These are phyloP conservation scores for Channa argus DNA, from an alignment of 2,113 vertebrate species.

Conservation along the genomic window DNA sequence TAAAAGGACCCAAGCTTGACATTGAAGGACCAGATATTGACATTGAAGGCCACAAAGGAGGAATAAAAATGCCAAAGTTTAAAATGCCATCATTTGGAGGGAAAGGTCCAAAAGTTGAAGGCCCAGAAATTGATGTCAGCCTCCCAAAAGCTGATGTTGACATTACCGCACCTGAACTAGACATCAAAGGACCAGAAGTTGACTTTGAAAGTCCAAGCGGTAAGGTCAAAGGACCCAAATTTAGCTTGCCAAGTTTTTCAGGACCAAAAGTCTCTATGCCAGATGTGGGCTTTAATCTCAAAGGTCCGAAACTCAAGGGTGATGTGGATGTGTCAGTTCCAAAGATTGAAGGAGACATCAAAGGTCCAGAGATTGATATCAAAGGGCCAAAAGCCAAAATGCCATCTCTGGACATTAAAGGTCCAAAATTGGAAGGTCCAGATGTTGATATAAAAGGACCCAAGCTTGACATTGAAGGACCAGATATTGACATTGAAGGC, in stretches of 20 bases:
- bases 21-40: slow-evolving; percentile 12
- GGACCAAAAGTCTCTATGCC: slow-evolving; percentile 34
- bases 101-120: slow-evolving; percentile 11
- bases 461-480: too few relatives aligned
- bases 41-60: slow-evolving; percentile 15
- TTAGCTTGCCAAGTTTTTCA: slow-evolving; percentile 37
- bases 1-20: slow-evolving; percentile 50
- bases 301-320: slow-evolving; percentile 73
- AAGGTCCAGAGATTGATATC: slow-evolving; percentile 69
- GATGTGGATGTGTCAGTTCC: slow-evolving; percentile 69
- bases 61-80: slow-evolving; percentile 65
- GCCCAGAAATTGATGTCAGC: not conserved
- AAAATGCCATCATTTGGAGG: slow-evolving; percentile 56
- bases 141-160: slow-evolving; percentile 10
- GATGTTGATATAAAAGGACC: too few relatives aligned
- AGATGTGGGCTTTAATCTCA: slow-evolving; percentile 80
- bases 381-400: slow-evolving; percentile 59
- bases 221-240: slow-evolving; percentile 68
- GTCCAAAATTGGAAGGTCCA: too few relatives aligned
- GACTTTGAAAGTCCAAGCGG: slow-evolving; percentile 57
- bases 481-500: too few relatives aligned
- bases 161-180: slow-evolving; percentile 63
- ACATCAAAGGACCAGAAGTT: slow-evolving; percentile 57
- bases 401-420: too few relatives aligned
- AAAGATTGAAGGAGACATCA: slow-evolving; percentile 45